These are phyloP conservation scores for Enteromius trimaculatus DNA, from an alignment of 2,797 vertebrate genomes.

Conservation along the genomic window DNA sequence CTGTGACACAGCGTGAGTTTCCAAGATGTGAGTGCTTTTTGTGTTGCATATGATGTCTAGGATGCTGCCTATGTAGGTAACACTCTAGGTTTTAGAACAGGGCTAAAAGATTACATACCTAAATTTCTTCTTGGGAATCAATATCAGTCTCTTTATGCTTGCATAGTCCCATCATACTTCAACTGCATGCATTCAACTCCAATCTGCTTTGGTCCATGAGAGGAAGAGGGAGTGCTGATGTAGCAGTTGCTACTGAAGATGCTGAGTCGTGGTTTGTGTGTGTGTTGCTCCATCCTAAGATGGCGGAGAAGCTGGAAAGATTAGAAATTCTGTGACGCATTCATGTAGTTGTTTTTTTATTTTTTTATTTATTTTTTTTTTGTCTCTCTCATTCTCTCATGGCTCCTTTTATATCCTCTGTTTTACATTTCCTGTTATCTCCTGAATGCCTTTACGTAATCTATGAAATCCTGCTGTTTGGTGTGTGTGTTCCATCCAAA, in stretches of 20 bases:
- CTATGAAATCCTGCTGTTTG: conserved; percentile 16
- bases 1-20: neutral
- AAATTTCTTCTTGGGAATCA: neutral
- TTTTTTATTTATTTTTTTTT: too few species aligned
- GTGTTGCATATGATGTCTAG: neutral
- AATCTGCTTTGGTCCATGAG: conserved; percentile 22
- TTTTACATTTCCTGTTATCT: conserved; percentile 28
- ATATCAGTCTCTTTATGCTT: neutral
- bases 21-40: neutral
- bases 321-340: conserved; percentile 34
- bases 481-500: neutral
- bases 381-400: neutral
- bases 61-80: neutral
- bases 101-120: neutral
- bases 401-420: neutral
- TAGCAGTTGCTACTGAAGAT: conserved; percentile 48
- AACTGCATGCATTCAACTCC: conserved; percentile 4
- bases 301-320: conserved; percentile 48
- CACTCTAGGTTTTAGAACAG: neutral
- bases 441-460: conserved; percentile 21
- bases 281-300: conserved; percentile 37
- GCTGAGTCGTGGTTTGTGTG: conserved; percentile 43
- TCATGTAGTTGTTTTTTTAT: neutral
- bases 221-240: conserved; percentile 47
- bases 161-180: neutral